These are phyloP conservation scores for Pollenia amentaria DNA, from an alignment of 2,888 invertebrate species.

Conservation along the genomic window DNA sequence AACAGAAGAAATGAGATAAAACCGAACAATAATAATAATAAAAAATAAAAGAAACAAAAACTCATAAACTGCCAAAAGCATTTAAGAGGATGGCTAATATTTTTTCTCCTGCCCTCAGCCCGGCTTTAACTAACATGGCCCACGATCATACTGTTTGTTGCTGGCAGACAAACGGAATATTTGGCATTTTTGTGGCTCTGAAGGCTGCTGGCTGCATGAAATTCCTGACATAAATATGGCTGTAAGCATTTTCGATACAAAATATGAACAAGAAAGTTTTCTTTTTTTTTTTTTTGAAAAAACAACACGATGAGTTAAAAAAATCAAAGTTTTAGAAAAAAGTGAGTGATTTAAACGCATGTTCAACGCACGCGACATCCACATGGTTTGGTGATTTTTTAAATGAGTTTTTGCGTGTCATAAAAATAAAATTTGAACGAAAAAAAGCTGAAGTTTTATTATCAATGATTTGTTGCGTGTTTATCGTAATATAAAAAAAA, in stretches of 20 bases:
- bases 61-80: slow-evolving; percentile 66
- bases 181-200: slow-evolving; percentile 33
- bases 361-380: slow-evolving; percentile 74
- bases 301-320: slow-evolving; percentile 14
- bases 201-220: slow-evolving; percentile 55
- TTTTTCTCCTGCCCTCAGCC: slow-evolving; percentile 6
- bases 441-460: slow-evolving; percentile 48
- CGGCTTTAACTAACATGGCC: neutral
- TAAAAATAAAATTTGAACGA: slow-evolving; percentile 22
- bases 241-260: slow-evolving; percentile 52
- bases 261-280: slow-evolving; percentile 48
- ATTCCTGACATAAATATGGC: slow-evolving; percentile 64
- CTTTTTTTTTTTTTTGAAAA: slow-evolving; percentile 26
- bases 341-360: slow-evolving; percentile 72
- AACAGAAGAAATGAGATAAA: slow-evolving; percentile 22
- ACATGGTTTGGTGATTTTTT: slow-evolving; percentile 60
- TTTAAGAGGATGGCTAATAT: slow-evolving; percentile 11
- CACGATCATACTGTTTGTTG: neutral
- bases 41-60: slow-evolving; percentile 23
- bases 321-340: slow-evolving; percentile 76
- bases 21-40: slow-evolving; percentile 17
- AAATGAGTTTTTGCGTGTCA: slow-evolving; percentile 74
- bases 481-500: slow-evolving; percentile 45
- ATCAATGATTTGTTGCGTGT: slow-evolving; percentile 72
- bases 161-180: slow-evolving; percentile 28